phyloP scores from a whole-genome alignment of 2,797 vertebrate species.

The Alectoris magna region DNA sequence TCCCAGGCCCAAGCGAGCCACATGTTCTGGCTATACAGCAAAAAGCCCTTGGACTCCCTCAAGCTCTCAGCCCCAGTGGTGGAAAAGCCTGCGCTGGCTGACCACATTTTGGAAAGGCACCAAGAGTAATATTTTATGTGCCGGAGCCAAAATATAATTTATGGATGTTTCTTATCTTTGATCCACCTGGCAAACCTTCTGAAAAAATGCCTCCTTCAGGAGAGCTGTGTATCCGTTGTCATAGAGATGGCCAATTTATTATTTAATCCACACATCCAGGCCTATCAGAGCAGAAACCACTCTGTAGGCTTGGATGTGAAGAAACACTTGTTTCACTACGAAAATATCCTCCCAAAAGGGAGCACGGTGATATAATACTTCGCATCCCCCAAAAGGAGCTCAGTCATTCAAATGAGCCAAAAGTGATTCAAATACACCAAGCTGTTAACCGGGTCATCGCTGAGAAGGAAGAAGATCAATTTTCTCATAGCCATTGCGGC shows the following conservation, averaged over 20 bases:
- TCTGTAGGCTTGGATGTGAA: no score
- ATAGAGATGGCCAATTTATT: slow-evolving; percentile 15
- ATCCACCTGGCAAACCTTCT: slow-evolving; percentile 46
- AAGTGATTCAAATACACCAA: not conserved
- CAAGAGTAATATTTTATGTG: slow-evolving; percentile 43
- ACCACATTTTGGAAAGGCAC: not conserved
- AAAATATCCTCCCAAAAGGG: slow-evolving; percentile 31
- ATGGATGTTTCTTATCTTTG: slow-evolving; percentile 50
- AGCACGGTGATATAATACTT: slow-evolving; percentile 22
- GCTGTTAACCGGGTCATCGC: not conserved
- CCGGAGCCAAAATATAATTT: slow-evolving; percentile 3
- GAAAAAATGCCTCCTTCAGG: not conserved
- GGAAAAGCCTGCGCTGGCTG: not conserved
- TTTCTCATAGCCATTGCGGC: not conserved
- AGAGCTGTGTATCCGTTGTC: slow-evolving; percentile 31
- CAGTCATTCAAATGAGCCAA: not conserved
- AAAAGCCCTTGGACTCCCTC: not conserved
- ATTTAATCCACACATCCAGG: slow-evolving; percentile 29
- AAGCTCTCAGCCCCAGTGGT: fast-evolving
- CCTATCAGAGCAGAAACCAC: not conserved
- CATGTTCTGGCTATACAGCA: not conserved
- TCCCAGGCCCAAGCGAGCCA: not conserved
- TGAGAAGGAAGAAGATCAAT: not conserved
- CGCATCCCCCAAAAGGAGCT: not conserved
- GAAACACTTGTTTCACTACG: slow-evolving; percentile 7